A percentile compares a stretch with the other conserved stretches of the same genome.
Evolutionary conservation across 2,888 invertebrate genomes (phyloP).

Genomic region (Meiosimyza decipiens): DNA sequence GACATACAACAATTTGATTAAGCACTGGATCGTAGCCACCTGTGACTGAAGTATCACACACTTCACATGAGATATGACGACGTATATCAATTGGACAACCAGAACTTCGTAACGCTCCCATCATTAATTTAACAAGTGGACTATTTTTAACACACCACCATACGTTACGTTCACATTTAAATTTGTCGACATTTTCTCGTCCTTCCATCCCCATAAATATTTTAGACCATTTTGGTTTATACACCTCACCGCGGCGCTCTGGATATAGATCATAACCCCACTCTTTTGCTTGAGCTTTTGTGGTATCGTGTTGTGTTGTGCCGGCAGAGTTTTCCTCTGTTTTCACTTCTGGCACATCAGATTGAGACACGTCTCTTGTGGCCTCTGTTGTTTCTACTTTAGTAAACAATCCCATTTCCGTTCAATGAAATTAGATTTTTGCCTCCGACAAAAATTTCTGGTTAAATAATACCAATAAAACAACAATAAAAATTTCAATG

Average conservation of each 20-base stretch:
- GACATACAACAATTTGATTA: constrained; percentile 83
- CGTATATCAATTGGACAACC: constrained; percentile 80
- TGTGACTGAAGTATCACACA: constrained; percentile 83
- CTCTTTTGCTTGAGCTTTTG: constrained; percentile 50
- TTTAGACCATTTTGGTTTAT: constrained; percentile 70
- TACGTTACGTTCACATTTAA: constrained; percentile 85
- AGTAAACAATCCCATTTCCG: constrained; percentile 43
- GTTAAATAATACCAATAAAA: too few relatives aligned
- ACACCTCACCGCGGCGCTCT: constrained; percentile 75
- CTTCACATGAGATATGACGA: constrained; percentile 92
- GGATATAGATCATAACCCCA: constrained; percentile 89
- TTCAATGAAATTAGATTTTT: background rate
- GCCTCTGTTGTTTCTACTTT: constrained; percentile 41
- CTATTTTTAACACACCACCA: constrained; percentile 77
- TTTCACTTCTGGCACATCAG: constrained; percentile 31
- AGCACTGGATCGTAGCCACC: constrained; percentile 79
- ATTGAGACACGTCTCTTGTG: constrained; percentile 28
- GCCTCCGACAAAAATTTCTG: background rate
- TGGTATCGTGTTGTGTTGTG: constrained; percentile 4
- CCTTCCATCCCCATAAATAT: constrained; percentile 76
- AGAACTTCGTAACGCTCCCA: constrained; percentile 78
- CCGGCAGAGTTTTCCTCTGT: background rate
- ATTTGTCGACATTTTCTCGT: constrained; percentile 76
- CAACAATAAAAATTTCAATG: too few relatives aligned
- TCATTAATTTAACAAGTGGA: constrained; percentile 85